Evolutionary conservation across 2,888 invertebrate genomes (phyloP), one percentile per base, ranked within the genome.

Genomic region (Melieria picta): DNA sequence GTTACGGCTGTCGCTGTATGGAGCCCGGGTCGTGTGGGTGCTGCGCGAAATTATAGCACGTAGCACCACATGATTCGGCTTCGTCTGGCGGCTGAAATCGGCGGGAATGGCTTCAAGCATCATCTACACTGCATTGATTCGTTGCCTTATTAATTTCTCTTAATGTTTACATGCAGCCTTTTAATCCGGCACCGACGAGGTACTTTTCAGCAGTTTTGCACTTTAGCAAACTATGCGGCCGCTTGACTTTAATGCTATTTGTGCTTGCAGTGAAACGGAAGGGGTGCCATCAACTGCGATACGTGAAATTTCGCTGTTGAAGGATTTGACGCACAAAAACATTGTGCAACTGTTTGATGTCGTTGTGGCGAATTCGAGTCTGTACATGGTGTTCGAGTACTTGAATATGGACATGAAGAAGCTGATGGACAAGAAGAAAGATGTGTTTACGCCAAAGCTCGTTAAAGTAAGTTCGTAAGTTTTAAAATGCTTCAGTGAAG

Each of bases 281-380:
- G 99, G 99, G 30, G 96, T 99, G 30, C 99, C 99, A 16, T 97
- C 98, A 45, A 99, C 99, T 43, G 98, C 99, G 5, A 93, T 99
- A 75, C 90, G 99, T 71, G 99, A 99, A 89, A 98, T 99, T 81
- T 95, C 97, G 0, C 89, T 98, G 70, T 88, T 99, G 70, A 96
- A 96, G 82, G 95, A 94, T 82, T 89, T 99, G 57, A 91, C 92
- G 63, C 98, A 99, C 88, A 93, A 94, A 0, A 94, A 94, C 78
- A 93, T 99, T 74, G 96, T 99, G 71, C 93, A 93, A 78, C 89
- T 98, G 60, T 90, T 94, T 77, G 98, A 98, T 87, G 96, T 98
- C 71, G 91, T 98, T 72, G 93, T 94, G 79, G 91, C 93, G 30
- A 94, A 94, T 78, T 91, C 91, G 78, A 95, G 95, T 83, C 89